Evolutionary conservation across 92 coral and sea anemone genomes (phyloP), one percentile per base, ranked within the genome.

Genomic region (Epizoanthus scotinus): DNA sequence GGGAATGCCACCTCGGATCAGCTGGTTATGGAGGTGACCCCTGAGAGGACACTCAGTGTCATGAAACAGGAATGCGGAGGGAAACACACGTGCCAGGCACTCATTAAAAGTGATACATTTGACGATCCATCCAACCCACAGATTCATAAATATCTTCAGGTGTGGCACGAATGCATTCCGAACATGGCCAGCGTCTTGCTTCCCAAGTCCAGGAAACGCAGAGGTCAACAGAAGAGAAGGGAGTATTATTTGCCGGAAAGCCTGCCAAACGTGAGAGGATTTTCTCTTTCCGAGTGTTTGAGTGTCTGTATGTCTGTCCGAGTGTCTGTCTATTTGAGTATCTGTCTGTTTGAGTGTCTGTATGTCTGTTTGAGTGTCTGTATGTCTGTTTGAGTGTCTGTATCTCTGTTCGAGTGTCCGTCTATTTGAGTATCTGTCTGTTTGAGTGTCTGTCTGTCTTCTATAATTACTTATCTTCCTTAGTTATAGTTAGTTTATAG

Each of bases 111-210:
- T 18, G 24, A 73, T 26, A 82, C 85, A 15, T 84, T 95, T 63
- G 92, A 78, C 34, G 95, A 94, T 38, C 56, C 25, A 2, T 24
- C 81, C 34, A 70, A 86, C 60, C 91, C 94, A 12, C 59, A 65
- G 28, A 90, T 89, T 38, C 84, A 91, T 8, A 95, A 89, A 29
- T 93, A 93, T 65, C 83, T 95, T 13, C 87, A 87, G 78, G 91
- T 92, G 13, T 89, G 91, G 91, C 92, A 94, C 86, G 98, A 94
- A 79, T 94, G 98, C 34, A 88, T 94, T 53, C 98, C 98, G 27
- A 89, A 86, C 66, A 87, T 84, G 85, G 83, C 89, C 49, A 36
- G 78, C 24, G 61, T 59, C 20, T 62, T 86, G 28, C 42, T 67
- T 9, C 74, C 82, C 38, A 75, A 86, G 69, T 63, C 70, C 53